Evolutionary conservation across 2,888 invertebrate genomes (phyloP).

Genomic region (Chymomyza procnemis): DNA sequence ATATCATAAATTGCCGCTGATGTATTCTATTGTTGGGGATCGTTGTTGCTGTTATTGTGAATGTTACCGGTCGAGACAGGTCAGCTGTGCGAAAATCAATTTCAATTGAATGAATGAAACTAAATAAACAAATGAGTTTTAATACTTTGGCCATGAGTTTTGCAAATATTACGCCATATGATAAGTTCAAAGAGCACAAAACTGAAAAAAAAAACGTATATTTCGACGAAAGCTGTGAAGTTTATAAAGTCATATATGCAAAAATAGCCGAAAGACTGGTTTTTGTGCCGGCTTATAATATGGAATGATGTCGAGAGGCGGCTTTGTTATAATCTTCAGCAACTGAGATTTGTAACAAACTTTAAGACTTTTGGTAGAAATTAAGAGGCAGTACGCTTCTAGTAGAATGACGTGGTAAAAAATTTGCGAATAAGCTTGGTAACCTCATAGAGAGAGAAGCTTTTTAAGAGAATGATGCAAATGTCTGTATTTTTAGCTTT

Average conservation of each 20-base stretch:
- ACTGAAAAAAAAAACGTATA: background rate
- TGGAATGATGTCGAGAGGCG: background rate
- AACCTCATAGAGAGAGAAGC: too few relatives aligned
- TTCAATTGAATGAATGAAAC: background rate
- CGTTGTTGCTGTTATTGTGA: constrained; percentile 16
- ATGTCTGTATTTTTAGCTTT: too few relatives aligned
- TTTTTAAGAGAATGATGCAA: too few relatives aligned
- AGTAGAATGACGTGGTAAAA: too few relatives aligned
- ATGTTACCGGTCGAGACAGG: constrained; percentile 13
- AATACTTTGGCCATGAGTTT: background rate
- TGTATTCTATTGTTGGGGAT: constrained; percentile 36
- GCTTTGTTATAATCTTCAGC: background rate
- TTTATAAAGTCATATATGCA: constrained; percentile 40
- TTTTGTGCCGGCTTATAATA: constrained; percentile 17
- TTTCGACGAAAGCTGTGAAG: background rate
- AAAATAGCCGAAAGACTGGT: constrained; percentile 44
- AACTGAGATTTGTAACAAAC: too few relatives aligned
- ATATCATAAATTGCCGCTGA: constrained; percentile 58
- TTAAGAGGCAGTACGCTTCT: too few relatives aligned
- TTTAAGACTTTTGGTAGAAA: too few relatives aligned
- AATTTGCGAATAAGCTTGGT: too few relatives aligned
- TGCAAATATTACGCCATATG: background rate
- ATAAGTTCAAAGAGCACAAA: background rate
- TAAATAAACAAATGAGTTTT: background rate
- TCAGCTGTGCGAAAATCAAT: constrained; percentile 16